Base-by-base conservation (phyloP, 2,797 vertebrate genomes). In the Gadopsis bispinosus region DNA sequence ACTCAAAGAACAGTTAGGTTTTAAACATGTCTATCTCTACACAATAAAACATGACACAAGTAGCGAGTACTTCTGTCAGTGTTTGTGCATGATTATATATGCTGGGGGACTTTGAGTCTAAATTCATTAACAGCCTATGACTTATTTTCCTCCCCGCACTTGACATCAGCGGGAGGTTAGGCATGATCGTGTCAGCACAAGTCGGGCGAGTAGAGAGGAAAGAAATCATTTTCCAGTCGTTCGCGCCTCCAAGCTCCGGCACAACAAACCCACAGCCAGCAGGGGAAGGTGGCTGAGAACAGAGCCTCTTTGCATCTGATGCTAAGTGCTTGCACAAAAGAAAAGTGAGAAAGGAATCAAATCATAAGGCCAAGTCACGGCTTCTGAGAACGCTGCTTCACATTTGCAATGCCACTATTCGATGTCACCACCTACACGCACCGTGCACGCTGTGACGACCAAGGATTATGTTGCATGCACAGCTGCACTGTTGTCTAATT, bases 1-100 rank as follows among this genome's bases (percentile, higher is more conserved):
- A 95, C 93, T 94, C 92, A 90, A 93, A 93, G 89, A 94, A 93
- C 91, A 93, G 93, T 93, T 93, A 87, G 85, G 77, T 87, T 91
- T 94, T 87, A 86, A 90, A 91, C 85, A 88, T 93, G 89, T 89
- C 92, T 93, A 77, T 94, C 88, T 88, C 87, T 41, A 75, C 89
- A 92, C 92, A 93, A 93, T 93, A 91, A 91, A 88, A 93, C 86
- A 87, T 86, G 87, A 91, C 88, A 91, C 85, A 73, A 83, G 84
- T 45, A 84, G 91, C 80, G 77, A 81, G 88, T 79, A 88, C 88
- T 91, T 90, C 85, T 91, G 92, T 90, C 91, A 87, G 87, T 80
- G 84, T 87, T 87, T 91, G 84, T 80, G 87, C 77, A 79, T 86
- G 84, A 91, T 88, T 93, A 92, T 84, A 86, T 85, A 71, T 87